phyloP scores from a whole-genome alignment of 2,797 vertebrate species.

The Gobio occitaniae region DNA sequence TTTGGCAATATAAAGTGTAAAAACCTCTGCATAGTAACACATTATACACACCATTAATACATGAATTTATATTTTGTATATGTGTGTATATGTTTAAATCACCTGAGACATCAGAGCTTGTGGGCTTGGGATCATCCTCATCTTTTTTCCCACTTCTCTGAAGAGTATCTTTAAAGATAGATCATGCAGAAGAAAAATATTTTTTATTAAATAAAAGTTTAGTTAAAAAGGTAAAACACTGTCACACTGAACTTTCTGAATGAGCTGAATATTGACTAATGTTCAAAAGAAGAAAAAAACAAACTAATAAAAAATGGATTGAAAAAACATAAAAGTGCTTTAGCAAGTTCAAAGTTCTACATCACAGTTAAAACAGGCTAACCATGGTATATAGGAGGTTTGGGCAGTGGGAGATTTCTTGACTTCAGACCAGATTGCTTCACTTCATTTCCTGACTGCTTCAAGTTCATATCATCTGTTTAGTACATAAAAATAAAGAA shows the following conservation, averaged over 20 bases:
- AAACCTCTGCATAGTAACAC: too few species aligned
- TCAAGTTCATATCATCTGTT: background rate
- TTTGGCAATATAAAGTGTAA: too few species aligned
- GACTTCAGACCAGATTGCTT: background rate
- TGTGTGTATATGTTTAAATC: too few species aligned
- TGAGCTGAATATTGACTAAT: background rate
- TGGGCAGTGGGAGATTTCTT: background rate
- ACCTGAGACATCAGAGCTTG: too few species aligned
- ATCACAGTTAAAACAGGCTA: background rate
- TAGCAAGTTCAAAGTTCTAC: background rate
- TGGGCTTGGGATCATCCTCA: too few species aligned
- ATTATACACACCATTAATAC: too few species aligned
- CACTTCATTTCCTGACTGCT: background rate
- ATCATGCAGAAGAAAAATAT: background rate
- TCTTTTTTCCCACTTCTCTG: too few species aligned
- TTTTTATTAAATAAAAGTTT: background rate
- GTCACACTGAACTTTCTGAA: slow-evolving; percentile 3
- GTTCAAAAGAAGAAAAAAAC: background rate
- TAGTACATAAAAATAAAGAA: background rate
- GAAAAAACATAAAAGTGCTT: background rate
- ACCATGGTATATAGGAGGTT: background rate
- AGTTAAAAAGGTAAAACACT: background rate
- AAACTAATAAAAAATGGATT: background rate
- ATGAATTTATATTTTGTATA: too few species aligned
- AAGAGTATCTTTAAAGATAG: too few species aligned